Evolutionary conservation across 2,888 invertebrate genomes (phyloP), one percentile per base, ranked within the genome.

Genomic region (Campoplex nolae): DNA sequence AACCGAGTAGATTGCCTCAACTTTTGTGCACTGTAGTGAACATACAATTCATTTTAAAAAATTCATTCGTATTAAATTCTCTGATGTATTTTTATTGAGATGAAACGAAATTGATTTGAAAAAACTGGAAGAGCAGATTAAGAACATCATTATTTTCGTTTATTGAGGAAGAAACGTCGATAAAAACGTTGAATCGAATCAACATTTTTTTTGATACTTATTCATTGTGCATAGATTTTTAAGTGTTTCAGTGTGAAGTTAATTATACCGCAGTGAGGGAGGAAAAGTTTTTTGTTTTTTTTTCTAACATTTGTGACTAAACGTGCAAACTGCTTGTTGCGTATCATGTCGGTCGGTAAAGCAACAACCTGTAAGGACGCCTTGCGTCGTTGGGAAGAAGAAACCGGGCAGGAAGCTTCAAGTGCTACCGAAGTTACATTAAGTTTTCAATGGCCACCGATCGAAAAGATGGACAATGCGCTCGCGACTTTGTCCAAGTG

Each of bases 401-500:
- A 97, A 92, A 96, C 95, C 0, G 96, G 95, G 48, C 95, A 96
- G 89, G 96, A 97, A 78, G 96, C 97, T 0, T 95, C 96, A 0
- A 97, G 97, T 76, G 97, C 97, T 0, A 96, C 95, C 0, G 97
- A 98, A 89, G 97, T 99, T 3, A 96, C 96, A 78, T 95, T 99
- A 65, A 97, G 97, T 90, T 98, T 98, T 90, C 97, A 98, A 93
- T 97, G 97, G 96, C 99, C 98, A 0, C 98, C 99, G 0, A 97
- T 99, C 79, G 99, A 99, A 94, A 99, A 98, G 95, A 98, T 99
- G 98, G 99, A 99, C 92, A 97, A 96, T 87, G 96, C 98, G 0
- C 94, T 99, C 9, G 96, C 97, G 1, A 96, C 96, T 1, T 95
- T 99, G 8, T 95, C 95, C 2, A 96, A 96, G 87, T 98, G 98